Conservation (phyloP, 2,888 invertebrate genomes). For the Polyommatus iphigenia region DNA sequence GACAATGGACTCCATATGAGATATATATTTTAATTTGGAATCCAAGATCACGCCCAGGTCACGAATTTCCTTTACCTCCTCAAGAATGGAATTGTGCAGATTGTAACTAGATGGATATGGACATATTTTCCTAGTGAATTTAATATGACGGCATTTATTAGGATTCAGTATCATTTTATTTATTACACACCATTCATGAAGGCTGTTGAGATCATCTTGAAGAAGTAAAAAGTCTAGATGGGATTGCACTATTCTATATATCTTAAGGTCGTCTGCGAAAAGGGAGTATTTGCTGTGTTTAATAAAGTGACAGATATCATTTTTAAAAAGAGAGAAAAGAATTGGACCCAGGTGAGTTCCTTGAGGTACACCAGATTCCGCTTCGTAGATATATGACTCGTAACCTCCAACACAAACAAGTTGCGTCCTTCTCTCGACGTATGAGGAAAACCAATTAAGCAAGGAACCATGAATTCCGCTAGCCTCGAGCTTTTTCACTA, state of each 20-base stretch:
- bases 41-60: background rate
- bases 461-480: too few species aligned
- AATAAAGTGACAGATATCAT: too few species aligned
- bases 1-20: too few species aligned
- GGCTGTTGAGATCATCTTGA: background rate
- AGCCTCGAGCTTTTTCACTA: too few species aligned
- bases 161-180: too few species aligned
- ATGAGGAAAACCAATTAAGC: too few species aligned
- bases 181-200: background rate
- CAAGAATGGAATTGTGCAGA: background rate
- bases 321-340: constrained; percentile 35
- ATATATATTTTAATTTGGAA: background rate
- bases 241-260: background rate
- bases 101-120: too few species aligned
- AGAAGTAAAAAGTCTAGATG: background rate
- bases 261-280: constrained; percentile 39
- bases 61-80: background rate
- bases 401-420: too few species aligned
- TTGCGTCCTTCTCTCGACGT: too few species aligned
- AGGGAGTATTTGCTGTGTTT: too few species aligned
- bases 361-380: constrained; percentile 39
- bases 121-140: too few species aligned
- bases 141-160: too few species aligned
- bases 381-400: constrained; percentile 20
- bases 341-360: constrained; percentile 39